phyloP scores from a whole-genome alignment of 2,797 vertebrate genomes.

The Sebastes minor region DNA sequence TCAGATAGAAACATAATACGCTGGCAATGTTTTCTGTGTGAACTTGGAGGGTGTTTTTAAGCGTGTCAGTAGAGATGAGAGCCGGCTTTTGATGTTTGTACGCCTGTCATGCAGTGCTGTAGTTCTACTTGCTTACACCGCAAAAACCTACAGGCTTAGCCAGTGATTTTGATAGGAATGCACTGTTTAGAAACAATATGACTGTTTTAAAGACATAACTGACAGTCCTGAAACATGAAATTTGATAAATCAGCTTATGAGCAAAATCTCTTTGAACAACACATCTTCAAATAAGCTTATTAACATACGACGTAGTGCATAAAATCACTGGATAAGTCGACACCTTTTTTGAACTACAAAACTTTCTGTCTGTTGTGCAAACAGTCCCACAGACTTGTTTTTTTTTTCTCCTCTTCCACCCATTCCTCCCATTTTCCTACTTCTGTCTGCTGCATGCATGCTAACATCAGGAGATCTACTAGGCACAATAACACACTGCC shows the following conservation, averaged over 20 bases:
- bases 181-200: background rate
- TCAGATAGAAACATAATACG: background rate
- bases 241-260: background rate
- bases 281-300: background rate
- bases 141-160: slow-evolving; percentile 38
- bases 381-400: slow-evolving; percentile 12
- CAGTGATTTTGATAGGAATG: slow-evolving; percentile 45
- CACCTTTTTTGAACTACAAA: slow-evolving; percentile 6
- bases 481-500: slow-evolving; percentile 87
- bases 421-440: slow-evolving; percentile 37
- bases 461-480: slow-evolving; percentile 82
- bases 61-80: background rate
- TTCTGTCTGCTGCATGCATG: slow-evolving; percentile 70
- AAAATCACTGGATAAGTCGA: slow-evolving; percentile 62
- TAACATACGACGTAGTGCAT: background rate
- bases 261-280: background rate
- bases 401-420: slow-evolving; percentile 22
- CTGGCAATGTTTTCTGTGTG: background rate
- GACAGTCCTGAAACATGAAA: background rate
- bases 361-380: slow-evolving; percentile 25
- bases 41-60: slow-evolving; percentile 5
- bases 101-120: slow-evolving; percentile 6
- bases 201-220: background rate
- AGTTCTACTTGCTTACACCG: slow-evolving; percentile 28
- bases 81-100: slow-evolving; percentile 13